Evolutionary conservation across 2,797 vertebrate species (phyloP), one percentile per base, ranked within the genome.

Genomic region (Graptemys geographica): DNA sequence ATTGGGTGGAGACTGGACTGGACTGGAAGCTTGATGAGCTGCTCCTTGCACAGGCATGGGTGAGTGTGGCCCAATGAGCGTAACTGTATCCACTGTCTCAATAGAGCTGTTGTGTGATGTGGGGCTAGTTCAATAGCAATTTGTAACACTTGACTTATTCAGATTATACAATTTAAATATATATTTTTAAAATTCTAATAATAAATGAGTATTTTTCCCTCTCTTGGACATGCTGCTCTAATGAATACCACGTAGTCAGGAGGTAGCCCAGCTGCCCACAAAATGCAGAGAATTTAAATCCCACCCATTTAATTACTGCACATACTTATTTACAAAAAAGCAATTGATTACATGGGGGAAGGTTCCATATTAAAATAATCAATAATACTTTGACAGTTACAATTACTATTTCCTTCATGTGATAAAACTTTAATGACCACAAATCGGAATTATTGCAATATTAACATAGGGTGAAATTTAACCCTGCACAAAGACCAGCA

Each of bases 1-100:
- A 72, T 69, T 87, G 47, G 92, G 95, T 91, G 96, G 97, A 93
- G 95, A 92, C 95, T 87, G 89, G 89, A 93, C 90, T 95, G 96
- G 96, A 41, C 41, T 41, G 41, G 97, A 97, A 94, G 83, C 92
- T 92, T 87, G 95, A 90, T 96, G 91, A 90, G 91, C 93, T 95
- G 94, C 90, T 96, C 83, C 90, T 86, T 88, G 95, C 94, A 96
- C 65, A 83, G 88, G 33, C 1, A 0, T 57, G 92, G 93, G 85
- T 94, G 95, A 94, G 87, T 96, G 95, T 95, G 95, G 97, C 97
- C 97, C 96, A 97, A 95, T 92, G 94, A 96, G 95, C 86, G 88
- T 90, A 95, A 33, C 95, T 76, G 81, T 92, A 89, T 84, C 92
- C 96, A 94, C 83, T 56, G 88, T 91, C 97, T 97, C 95, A 91